Evolutionary conservation across 1,140 invertebrate species (phyloP).

Genomic region (Nebria ingens): DNA sequence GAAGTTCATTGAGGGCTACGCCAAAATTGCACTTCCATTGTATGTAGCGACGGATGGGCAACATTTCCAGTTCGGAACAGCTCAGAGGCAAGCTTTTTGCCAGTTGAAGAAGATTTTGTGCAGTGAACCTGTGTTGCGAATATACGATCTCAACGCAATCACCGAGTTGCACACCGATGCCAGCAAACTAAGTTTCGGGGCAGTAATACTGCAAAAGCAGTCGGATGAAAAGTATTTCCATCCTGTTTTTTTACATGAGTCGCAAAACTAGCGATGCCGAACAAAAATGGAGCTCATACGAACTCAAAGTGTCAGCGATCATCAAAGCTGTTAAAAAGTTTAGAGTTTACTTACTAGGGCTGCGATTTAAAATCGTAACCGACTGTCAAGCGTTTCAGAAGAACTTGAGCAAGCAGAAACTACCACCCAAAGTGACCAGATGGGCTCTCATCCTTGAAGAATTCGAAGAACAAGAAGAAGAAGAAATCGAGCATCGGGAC

Average conservation of each 20-base stretch:
- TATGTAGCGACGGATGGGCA: conserved; percentile 14
- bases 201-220: conserved; percentile 28
- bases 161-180: conserved; percentile 32
- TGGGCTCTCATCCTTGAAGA: conserved; percentile 30
- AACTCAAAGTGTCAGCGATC: conserved; percentile 15
- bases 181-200: conserved; percentile 25
- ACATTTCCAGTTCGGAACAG: conserved; percentile 14
- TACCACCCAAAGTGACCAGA: conserved; percentile 24
- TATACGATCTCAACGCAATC: conserved; percentile 21
- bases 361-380: conserved; percentile 28
- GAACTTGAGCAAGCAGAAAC: conserved; percentile 24
- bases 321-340: conserved; percentile 19
- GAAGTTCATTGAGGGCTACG: conserved; percentile 19
- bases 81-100: conserved; percentile 14
- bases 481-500: conserved; percentile 27
- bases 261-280: conserved; percentile 5
- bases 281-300: conserved; percentile 12
- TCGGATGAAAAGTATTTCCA: background rate
- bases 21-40: conserved; percentile 17
- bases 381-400: conserved; percentile 27
- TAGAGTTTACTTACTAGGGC: conserved; percentile 28
- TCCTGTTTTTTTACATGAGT: background rate
- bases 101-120: conserved; percentile 14
- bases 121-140: background rate
- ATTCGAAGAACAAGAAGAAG: too few relatives aligned